A percentile compares a stretch with the other conserved stretches of the same genome.
These are phyloP conservation scores for Labeo catla DNA, from an alignment of 2,113 vertebrate species.

Conservation along the genomic window DNA sequence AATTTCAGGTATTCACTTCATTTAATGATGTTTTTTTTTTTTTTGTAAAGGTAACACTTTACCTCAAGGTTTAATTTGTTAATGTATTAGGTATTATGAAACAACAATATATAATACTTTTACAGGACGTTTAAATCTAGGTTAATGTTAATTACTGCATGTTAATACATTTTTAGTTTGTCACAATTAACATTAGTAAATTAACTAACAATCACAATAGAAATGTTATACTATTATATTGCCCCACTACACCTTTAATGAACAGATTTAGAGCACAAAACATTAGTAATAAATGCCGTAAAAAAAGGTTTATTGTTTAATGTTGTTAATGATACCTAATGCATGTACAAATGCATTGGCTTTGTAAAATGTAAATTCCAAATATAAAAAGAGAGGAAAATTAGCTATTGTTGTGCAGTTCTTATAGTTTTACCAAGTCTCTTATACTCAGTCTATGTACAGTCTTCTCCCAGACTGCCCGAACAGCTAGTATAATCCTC, in stretches of 20 bases:
- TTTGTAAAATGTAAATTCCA: not conserved
- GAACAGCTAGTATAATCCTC: constrained; percentile 4
- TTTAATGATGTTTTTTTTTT: not conserved
- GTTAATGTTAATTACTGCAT: not conserved
- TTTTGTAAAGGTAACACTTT: not conserved
- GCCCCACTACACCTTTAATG: not conserved
- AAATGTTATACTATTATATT: not conserved
- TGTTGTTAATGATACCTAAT: not conserved
- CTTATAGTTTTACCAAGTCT: no score
- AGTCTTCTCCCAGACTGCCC: not conserved
- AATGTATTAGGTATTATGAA: not conserved
- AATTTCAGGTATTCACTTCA: not conserved
- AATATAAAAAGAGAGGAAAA: not conserved
- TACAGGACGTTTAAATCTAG: not conserved
- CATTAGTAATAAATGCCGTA: not conserved
- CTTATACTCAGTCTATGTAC: not conserved
- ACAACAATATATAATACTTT: not conserved
- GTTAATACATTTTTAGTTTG: not conserved
- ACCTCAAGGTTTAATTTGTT: not conserved
- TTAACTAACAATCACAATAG: not conserved
- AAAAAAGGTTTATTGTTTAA: not conserved
- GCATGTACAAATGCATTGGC: not conserved
- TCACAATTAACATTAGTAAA: not conserved
- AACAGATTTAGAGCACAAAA: not conserved
- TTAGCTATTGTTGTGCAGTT: not conserved